Evolutionary conservation across 2,113 vertebrate genomes (phyloP).

Genomic region (Menidia beryllina): DNA sequence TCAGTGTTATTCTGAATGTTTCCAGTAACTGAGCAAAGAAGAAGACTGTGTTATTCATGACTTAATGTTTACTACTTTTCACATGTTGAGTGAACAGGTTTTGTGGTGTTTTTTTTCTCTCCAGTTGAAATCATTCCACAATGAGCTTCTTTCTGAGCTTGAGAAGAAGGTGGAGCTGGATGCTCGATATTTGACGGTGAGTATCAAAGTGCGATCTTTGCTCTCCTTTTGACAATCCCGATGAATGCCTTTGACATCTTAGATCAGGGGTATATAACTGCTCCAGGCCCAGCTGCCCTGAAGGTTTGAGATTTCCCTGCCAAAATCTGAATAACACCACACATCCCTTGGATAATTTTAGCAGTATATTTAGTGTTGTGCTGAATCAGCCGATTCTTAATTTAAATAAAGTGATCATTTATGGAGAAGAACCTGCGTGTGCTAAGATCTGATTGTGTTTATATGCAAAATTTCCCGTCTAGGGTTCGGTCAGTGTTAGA

Average conservation of each 20-base stretch:
- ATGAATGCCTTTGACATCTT: background rate
- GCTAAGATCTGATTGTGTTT: conserved; percentile 21
- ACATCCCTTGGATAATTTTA: no score
- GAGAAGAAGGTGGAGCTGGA: conserved; percentile 99
- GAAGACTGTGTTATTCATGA: conserved; percentile 2
- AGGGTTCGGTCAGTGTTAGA: conserved; percentile 33
- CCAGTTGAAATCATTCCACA: conserved; percentile 98
- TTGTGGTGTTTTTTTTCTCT: background rate
- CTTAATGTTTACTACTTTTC: background rate
- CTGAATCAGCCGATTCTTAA: conserved; percentile 2
- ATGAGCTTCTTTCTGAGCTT: conserved; percentile 93
- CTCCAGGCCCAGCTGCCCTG: no score
- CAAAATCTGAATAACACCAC: no score
- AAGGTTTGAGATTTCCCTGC: no score
- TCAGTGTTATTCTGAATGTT: no score
- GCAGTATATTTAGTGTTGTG: background rate
- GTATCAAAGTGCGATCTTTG: conserved; percentile 57
- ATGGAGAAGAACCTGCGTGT: conserved; percentile 16
- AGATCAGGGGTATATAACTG: no score
- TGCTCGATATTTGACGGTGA: conserved; percentile 94
- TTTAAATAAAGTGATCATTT: conserved; percentile 13
- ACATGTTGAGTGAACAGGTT: conserved; percentile 1
- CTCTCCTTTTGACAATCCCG: background rate
- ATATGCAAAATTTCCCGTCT: conserved; percentile 48
- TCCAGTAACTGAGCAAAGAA: no score